phyloP scores from a whole-genome alignment of 2,113 vertebrate species.

The Anhinga anhinga region DNA sequence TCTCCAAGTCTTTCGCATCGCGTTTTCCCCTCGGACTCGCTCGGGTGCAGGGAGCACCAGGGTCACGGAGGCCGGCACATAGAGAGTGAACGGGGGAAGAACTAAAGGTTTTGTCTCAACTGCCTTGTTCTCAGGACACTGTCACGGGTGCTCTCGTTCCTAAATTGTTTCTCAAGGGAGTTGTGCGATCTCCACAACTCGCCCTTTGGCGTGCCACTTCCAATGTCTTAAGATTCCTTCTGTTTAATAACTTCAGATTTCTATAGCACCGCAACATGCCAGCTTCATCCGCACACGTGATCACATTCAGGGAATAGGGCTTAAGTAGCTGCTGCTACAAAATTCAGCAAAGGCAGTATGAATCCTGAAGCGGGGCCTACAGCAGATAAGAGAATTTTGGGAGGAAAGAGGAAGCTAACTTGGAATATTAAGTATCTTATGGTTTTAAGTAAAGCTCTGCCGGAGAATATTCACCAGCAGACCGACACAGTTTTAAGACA shows the following conservation, averaged over 20 bases:
- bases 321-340: background rate
- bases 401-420: conserved; percentile 17
- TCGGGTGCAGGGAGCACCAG: background rate
- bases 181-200: background rate
- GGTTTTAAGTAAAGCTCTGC: conserved; percentile 40
- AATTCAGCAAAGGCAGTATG: conserved; percentile 19
- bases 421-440: conserved; percentile 13
- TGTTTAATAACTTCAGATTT: background rate
- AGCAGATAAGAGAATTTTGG: conserved; percentile 2
- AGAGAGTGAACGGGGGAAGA: background rate
- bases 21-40: background rate
- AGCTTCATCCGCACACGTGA: background rate
- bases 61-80: background rate
- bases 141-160: background rate
- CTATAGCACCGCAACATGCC: background rate
- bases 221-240: background rate
- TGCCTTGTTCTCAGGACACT: conserved; percentile 42
- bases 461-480: background rate
- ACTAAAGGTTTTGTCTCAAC: background rate
- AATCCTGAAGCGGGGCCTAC: conserved; percentile 34
- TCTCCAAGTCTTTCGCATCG: background rate
- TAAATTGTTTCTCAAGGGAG: background rate
- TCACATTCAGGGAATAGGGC: background rate
- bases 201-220: background rate
- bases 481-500: conserved; percentile 26